Conservation (phyloP, 2,113 vertebrate genomes). For the Geococcyx californianus region DNA sequence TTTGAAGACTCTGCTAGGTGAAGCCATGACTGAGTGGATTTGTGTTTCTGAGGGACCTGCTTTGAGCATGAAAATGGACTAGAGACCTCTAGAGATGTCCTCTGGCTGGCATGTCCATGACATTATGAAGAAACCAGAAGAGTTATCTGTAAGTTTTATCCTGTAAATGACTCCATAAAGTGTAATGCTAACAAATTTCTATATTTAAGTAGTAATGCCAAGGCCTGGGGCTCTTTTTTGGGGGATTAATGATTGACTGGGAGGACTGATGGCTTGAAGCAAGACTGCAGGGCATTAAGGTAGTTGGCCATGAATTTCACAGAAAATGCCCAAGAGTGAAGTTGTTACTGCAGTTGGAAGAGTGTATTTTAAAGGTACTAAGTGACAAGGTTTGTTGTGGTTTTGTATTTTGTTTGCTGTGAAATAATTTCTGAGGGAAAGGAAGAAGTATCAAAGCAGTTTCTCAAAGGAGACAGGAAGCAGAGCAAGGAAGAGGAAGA, state of each 20-base stretch:
- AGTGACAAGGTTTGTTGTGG: neutral
- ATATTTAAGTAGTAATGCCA: neutral
- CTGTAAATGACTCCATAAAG: neutral
- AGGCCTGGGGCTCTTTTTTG: neutral
- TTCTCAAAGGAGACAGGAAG: neutral
- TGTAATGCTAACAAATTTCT: neutral
- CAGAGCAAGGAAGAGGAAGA: neutral
- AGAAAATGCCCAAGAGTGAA: neutral
- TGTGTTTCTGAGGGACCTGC: neutral
- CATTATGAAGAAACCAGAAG: neutral
- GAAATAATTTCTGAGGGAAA: conserved; percentile 3
- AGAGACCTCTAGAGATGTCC: neutral
- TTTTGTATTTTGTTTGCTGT: neutral
- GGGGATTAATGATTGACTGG: neutral
- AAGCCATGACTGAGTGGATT: neutral
- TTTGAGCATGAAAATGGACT: neutral
- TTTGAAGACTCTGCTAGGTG: neutral
- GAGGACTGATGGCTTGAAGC: conserved; percentile 35
- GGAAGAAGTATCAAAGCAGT: neutral
- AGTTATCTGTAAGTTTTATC: neutral
- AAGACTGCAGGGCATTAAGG: conserved; percentile 22
- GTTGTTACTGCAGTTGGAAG: neutral
- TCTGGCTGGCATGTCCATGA: neutral
- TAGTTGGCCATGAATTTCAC: neutral
- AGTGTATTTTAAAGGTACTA: neutral